A percentile compares a stretch with the other conserved stretches of the same genome.
Evolutionary conservation across 2,888 invertebrate species (phyloP).

Genomic region (Anodontia alba): DNA sequence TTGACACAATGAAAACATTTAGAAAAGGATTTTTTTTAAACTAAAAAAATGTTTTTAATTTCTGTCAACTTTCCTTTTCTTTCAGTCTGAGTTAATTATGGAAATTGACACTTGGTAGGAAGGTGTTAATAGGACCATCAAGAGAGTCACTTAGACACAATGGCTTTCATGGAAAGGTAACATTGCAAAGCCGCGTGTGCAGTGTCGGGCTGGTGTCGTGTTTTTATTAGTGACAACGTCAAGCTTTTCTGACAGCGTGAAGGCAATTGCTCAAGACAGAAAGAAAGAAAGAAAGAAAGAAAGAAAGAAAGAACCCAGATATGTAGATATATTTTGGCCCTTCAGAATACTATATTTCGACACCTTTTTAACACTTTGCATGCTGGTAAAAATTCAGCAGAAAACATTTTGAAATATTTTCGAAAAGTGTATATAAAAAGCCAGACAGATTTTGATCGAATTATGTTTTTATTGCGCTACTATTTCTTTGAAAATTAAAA

Average conservation of each 20-base stretch:
- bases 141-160: not conserved
- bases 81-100: not conserved
- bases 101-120: slow-evolving; percentile 6
- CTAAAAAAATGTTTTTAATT: not conserved
- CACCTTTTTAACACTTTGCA: no score
- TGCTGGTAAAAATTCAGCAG: no score
- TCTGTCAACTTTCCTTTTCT: slow-evolving; percentile 1
- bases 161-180: not conserved
- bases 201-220: not conserved
- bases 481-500: no score
- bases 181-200: not conserved
- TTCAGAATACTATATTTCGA: no score
- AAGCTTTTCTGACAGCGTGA: not conserved
- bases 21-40: not conserved
- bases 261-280: not conserved
- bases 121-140: slow-evolving; percentile 36
- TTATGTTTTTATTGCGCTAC: no score
- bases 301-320: not conserved
- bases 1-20: not conserved
- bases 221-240: not conserved
- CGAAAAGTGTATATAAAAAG: no score
- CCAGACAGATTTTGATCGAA: no score
- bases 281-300: not conserved
- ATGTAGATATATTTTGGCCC: no score
- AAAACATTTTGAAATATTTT: no score